A percentile compares a stretch with the other conserved stretches of the same genome.
Evolutionary conservation across 2,888 invertebrate genomes (phyloP).

Genomic region (Buathra laborator): DNA sequence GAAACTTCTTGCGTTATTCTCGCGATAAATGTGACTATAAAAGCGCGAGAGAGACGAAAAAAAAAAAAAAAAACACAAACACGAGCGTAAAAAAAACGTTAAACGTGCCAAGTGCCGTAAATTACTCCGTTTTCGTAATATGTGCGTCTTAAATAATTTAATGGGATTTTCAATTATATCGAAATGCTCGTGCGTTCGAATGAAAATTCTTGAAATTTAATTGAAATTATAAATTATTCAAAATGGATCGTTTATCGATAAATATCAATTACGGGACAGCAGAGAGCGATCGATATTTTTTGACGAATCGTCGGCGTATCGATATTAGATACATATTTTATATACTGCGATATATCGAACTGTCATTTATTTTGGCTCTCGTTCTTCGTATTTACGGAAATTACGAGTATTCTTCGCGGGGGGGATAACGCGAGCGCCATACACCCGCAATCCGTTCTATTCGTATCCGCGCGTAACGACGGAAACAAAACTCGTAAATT

Average conservation of each 20-base stretch:
- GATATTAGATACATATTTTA: slow-evolving; percentile 2
- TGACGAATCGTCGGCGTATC: slow-evolving; percentile 21
- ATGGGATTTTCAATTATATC: slow-evolving; percentile 42
- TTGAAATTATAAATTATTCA: slow-evolving; percentile 61
- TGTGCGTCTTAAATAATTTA: slow-evolving; percentile 43
- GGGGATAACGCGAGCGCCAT: too few species aligned
- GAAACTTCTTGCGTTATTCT: slow-evolving; percentile 59
- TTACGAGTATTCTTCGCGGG: too few species aligned
- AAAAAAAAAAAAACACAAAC: slow-evolving; percentile 6
- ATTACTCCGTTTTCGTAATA: slow-evolving; percentile 59
- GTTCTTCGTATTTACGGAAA: too few species aligned
- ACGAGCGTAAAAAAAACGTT: slow-evolving; percentile 32
- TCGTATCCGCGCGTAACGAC: neutral
- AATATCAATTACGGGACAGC: slow-evolving; percentile 28
- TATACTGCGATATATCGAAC: too few species aligned
- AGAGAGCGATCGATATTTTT: neutral
- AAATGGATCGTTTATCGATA: slow-evolving; percentile 50
- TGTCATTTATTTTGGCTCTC: too few species aligned
- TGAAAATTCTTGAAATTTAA: neutral
- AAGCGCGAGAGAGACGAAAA: slow-evolving; percentile 6
- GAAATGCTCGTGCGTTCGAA: neutral
- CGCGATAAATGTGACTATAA: slow-evolving; percentile 50
- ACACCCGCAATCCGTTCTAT: neutral
- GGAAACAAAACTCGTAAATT: slow-evolving; percentile 45
- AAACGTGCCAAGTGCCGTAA: slow-evolving; percentile 41